These are phyloP conservation scores for Alcis repandata DNA, from an alignment of 2,888 invertebrate genomes.

Conservation along the genomic window DNA sequence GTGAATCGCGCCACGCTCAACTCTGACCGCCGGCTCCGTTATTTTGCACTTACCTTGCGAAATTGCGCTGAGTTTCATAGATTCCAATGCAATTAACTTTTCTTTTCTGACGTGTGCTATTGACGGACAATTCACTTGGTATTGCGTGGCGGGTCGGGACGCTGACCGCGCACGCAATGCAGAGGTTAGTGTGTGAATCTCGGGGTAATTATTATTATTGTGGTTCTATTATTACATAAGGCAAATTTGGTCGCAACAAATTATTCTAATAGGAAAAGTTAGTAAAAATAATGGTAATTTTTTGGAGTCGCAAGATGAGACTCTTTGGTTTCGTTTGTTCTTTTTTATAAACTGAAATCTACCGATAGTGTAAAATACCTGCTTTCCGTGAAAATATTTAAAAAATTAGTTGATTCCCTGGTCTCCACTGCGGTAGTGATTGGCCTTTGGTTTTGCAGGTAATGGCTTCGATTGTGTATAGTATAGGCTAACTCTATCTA, in stretches of 20 bases:
- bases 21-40: constrained; percentile 50
- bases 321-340: too few relatives aligned
- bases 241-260: not conserved
- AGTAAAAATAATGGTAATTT: too few relatives aligned
- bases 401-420: too few relatives aligned
- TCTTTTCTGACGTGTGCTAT: constrained; percentile 49
- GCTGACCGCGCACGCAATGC: constrained; percentile 32
- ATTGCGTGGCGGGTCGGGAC: constrained; percentile 32
- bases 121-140: constrained; percentile 30
- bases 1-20: constrained; percentile 40
- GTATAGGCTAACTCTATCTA: too few relatives aligned
- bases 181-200: constrained; percentile 10
- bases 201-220: constrained; percentile 18
- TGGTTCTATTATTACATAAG: constrained; percentile 19
- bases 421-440: too few relatives aligned
- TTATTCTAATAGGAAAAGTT: not conserved
- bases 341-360: too few relatives aligned
- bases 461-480: too few relatives aligned
- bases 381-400: too few relatives aligned
- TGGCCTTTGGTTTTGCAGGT: not conserved
- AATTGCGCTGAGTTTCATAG: constrained; percentile 58
- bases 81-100: constrained; percentile 63
- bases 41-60: constrained; percentile 66
- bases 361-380: too few relatives aligned
- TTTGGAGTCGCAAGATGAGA: too few relatives aligned